phyloP scores from a whole-genome alignment of 2,888 invertebrate genomes.

The Rhyacophila evoluta region DNA sequence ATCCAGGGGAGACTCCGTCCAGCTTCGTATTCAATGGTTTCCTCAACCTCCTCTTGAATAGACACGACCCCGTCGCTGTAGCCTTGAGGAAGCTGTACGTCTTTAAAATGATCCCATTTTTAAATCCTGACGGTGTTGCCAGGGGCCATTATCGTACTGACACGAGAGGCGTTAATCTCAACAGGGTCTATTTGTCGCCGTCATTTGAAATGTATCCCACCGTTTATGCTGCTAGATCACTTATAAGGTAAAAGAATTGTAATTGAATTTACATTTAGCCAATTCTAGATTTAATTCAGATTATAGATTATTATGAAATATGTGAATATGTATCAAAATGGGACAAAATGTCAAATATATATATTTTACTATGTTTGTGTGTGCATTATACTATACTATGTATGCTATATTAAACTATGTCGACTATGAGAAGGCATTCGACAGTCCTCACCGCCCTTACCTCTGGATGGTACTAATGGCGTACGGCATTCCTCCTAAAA shows the following conservation, averaged over 20 bases:
- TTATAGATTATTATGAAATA: too few species aligned
- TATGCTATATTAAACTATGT: too few species aligned
- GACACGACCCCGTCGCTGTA: constrained; percentile 81
- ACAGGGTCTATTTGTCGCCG: constrained; percentile 87
- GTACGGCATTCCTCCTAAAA: too few species aligned
- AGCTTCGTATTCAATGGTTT: constrained; percentile 93
- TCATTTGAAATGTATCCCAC: constrained; percentile 81
- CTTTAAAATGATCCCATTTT: constrained; percentile 90
- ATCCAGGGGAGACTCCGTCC: constrained; percentile 93
- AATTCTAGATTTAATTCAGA: too few species aligned
- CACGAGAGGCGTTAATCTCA: constrained; percentile 87
- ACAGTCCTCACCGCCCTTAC: too few species aligned
- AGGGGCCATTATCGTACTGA: constrained; percentile 90
- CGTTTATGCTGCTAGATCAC: constrained; percentile 84
- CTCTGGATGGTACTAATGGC: too few species aligned
- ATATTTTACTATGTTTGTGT: too few species aligned
- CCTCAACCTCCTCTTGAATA: constrained; percentile 80
- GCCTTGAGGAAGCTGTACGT: constrained; percentile 81
- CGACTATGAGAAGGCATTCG: too few species aligned
- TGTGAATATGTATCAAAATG: too few species aligned
- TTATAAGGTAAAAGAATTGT: constrained; percentile 77
- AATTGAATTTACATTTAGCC: too few species aligned
- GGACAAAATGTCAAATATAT: too few species aligned
- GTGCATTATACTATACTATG: too few species aligned
- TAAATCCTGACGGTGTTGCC: constrained; percentile 93